Conservation (phyloP, 2,113 vertebrate species). For the Daboia siamensis region DNA sequence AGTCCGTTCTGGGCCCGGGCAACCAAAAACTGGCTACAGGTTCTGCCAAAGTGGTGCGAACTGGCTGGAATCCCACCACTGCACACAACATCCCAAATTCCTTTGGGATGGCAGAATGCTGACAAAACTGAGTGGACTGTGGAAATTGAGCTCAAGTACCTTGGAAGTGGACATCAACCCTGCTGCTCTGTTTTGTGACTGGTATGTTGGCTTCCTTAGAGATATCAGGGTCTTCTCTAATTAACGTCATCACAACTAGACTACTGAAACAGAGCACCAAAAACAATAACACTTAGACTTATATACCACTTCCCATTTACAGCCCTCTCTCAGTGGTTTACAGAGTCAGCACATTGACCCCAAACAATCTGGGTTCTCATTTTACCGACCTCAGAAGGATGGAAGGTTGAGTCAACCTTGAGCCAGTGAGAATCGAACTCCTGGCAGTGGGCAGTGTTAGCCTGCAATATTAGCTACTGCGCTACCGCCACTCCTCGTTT, state of each 20-base stretch:
- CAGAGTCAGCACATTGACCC: not conserved
- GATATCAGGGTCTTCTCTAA: not conserved
- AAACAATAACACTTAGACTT: not conserved
- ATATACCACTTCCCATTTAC: not conserved
- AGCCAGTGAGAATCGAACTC: not conserved
- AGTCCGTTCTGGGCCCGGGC: too few relatives aligned
- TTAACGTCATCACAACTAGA: not conserved
- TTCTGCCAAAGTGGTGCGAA: too few relatives aligned
- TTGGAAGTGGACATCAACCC: not conserved
- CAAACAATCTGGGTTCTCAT: not conserved
- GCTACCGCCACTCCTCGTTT: not conserved
- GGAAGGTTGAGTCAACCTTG: not conserved
- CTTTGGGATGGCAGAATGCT: not conserved
- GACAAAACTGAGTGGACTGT: not conserved
- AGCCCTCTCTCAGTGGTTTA: not conserved
- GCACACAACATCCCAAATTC: not conserved
- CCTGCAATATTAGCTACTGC: not conserved
- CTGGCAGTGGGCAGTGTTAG: too few relatives aligned
- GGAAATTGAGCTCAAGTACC: not conserved
- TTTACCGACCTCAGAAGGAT: not conserved
- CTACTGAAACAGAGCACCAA: not conserved
- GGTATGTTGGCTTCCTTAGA: not conserved
- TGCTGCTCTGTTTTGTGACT: not conserved
- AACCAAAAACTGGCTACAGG: too few relatives aligned
- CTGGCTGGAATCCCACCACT: too few relatives aligned